These are phyloP conservation scores for Sciurus vulgaris DNA, from an alignment of 2,797 vertebrate genomes.

Conservation along the genomic window DNA sequence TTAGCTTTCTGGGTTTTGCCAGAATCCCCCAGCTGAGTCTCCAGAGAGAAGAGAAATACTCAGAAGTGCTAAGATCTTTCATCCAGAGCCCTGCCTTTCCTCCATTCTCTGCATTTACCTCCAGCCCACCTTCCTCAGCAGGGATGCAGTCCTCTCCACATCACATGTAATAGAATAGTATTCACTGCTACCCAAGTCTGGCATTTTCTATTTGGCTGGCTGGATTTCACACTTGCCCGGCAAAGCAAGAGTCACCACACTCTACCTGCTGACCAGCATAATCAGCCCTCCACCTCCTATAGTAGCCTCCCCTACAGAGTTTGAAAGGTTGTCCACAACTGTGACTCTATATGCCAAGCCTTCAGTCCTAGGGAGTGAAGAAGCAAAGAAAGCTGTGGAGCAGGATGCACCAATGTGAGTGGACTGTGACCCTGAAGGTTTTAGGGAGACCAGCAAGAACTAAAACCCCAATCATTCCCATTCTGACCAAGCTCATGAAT, in stretches of 20 bases:
- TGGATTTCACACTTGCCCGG: not conserved
- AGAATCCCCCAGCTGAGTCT: not conserved
- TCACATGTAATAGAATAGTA: rapidly evolving
- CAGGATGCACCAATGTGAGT: not conserved
- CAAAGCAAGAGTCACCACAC: not conserved
- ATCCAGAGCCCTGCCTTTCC: not conserved
- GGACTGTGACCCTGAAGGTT: not conserved
- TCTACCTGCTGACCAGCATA: not conserved
- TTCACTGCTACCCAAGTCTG: not conserved
- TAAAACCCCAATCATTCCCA: not conserved
- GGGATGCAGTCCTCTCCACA: not conserved
- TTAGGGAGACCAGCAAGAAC: not conserved
- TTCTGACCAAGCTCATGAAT: not conserved
- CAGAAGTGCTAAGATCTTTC: too few species aligned
- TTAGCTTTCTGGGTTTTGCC: not conserved
- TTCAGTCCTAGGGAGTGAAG: too few species aligned
- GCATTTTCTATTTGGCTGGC: too few species aligned
- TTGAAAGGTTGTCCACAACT: not conserved
- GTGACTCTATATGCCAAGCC: not conserved
- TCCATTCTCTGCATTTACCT: not conserved
- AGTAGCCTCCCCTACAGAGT: not conserved
- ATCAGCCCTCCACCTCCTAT: too few species aligned
- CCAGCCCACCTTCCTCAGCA: not conserved
- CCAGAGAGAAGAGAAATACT: not conserved
- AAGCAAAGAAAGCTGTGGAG: not conserved